Evolutionary conservation across 2,888 invertebrate species (phyloP).

Genomic region (Caenorhabditis drosophilae): DNA sequence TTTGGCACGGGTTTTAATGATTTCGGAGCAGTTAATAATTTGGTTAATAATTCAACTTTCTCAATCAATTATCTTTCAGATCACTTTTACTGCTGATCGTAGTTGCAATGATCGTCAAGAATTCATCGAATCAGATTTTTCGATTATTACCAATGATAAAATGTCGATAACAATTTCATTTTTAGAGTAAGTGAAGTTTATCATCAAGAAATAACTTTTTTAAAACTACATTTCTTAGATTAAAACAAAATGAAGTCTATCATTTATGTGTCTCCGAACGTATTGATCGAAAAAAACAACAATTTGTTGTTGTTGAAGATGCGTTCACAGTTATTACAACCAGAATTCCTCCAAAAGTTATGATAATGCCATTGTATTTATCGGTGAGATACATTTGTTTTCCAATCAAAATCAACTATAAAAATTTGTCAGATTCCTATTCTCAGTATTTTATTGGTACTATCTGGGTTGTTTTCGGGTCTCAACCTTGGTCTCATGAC

Average conservation of each 20-base stretch:
- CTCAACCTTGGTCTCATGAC: conserved; percentile 95
- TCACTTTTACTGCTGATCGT: conserved; percentile 25
- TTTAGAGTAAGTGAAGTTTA: conserved; percentile 7
- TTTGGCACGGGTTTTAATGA: conserved; percentile 29
- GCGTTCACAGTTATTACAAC: conserved; percentile 20
- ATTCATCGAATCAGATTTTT: conserved; percentile 25
- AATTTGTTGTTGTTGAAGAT: conserved; percentile 17
- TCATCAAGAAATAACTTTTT: not conserved
- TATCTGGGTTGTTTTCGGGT: conserved; percentile 95
- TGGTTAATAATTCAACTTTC: not conserved
- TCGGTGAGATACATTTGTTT: conserved; percentile 5
- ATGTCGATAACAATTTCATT: conserved; percentile 10
- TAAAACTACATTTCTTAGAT: not conserved
- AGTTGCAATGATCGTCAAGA: conserved; percentile 13
- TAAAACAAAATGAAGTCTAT: conserved; percentile 3
- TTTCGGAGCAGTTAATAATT: conserved; percentile 5
- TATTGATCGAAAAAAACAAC: conserved; percentile 1
- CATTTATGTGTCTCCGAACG: conserved; percentile 27
- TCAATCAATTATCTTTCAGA: not conserved
- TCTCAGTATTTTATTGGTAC: conserved; percentile 79
- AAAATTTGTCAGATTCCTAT: conserved; percentile 74
- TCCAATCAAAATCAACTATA: not conserved
- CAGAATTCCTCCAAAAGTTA: conserved; percentile 8
- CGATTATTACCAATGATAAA: conserved; percentile 12
- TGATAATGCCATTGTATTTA: conserved; percentile 7